These are phyloP conservation scores for Biston betularia DNA, from an alignment of 2,888 invertebrate species.

Conservation along the genomic window DNA sequence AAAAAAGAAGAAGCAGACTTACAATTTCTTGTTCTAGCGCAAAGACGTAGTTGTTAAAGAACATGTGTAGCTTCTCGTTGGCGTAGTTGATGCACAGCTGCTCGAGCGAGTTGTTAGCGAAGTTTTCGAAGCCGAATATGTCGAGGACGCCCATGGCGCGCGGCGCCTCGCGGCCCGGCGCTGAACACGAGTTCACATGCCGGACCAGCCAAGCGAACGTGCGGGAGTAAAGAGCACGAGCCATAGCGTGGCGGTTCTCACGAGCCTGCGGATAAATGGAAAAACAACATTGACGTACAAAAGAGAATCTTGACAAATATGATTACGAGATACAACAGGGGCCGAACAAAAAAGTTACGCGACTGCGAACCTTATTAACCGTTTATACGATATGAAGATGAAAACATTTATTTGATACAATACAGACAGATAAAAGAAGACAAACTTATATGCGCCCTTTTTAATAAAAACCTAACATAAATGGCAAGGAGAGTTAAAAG, in stretches of 20 bases:
- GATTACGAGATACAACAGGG: no score
- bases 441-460: no score
- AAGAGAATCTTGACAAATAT: no score
- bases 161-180: slow-evolving; percentile 93
- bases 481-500: no score
- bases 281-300: no score
- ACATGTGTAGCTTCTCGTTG: slow-evolving; percentile 97
- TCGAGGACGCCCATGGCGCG: slow-evolving; percentile 94
- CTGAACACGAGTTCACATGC: slow-evolving; percentile 96
- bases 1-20: slow-evolving; percentile 71
- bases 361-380: no score
- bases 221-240: slow-evolving; percentile 95
- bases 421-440: no score
- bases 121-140: slow-evolving; percentile 98
- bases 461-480: no score
- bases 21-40: slow-evolving; percentile 97
- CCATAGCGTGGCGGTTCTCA: slow-evolving; percentile 97
- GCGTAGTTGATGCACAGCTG: slow-evolving; percentile 98
- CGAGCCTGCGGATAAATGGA: slow-evolving; percentile 86
- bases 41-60: slow-evolving; percentile 98
- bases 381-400: no score
- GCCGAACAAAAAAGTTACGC: no score
- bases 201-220: slow-evolving; percentile 97
- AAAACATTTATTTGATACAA: no score
- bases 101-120: slow-evolving; percentile 95